Base-by-base conservation (phyloP, 2,113 vertebrate species). In the Asarcornis scutulata region DNA sequence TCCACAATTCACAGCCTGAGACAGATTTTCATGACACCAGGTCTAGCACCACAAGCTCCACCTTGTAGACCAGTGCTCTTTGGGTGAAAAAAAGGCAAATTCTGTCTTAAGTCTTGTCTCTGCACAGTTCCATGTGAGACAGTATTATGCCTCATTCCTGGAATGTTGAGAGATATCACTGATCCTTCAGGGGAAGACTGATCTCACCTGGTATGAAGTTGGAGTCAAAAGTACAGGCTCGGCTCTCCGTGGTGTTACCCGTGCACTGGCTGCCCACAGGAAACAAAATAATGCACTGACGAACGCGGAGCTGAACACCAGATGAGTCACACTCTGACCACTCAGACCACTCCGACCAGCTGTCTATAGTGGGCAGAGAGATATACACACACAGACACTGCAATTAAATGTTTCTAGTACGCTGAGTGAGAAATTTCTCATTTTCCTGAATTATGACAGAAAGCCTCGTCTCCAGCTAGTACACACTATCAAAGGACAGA, bases 181-280 rank as follows among this genome's bases (percentile, higher is more conserved):
- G 25, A 25, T 10, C 40, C 23, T 83, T 15, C 14, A 13, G 52
- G 13, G 72, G 29, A 34, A 40, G 31, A 25, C 25, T 58, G 59
- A 63, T n/a, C 97, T 93, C 95, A 99, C 99, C 99, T 98, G 99
- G 99, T 96, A 99, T 98, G 36, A 99, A 98, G 95, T 99, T 99
- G 88, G 99, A 99, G 94, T 99, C 98, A 4, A 95, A 97, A 29
- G 97, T 75, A 67, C 99, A 99, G 2, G 98, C 90, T 82, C 97
- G 95, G 84, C 93, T 99, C 97, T 99, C 99, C 0, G 99, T 99
- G 95, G 95, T 96, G 92, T 99, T 99, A 79, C 99, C 99, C 0
- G 98, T 98, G 95, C 99, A 99, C 97, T 99, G 99, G 97, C 98
- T 98, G 73, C 99, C 99, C 91, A 98, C 98, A 0, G 99, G 99